Conservation (phyloP, 2,797 vertebrate species). For the Acipenser ruthenus region DNA sequence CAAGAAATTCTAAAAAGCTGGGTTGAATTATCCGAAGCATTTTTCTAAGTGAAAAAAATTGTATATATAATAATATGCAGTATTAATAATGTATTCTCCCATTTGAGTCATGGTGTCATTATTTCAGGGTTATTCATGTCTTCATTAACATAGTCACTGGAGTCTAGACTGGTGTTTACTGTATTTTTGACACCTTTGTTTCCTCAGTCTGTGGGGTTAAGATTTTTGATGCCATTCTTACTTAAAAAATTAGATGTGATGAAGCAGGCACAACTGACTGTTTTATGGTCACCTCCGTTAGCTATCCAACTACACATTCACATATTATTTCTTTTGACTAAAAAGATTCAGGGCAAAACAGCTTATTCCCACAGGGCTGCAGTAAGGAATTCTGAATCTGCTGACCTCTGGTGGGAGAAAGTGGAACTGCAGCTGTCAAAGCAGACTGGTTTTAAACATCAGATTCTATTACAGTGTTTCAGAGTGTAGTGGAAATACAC, state of each 20-base stretch:
- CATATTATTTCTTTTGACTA: no score
- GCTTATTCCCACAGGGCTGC: no score
- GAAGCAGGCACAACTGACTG: not conserved
- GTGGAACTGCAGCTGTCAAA: not conserved
- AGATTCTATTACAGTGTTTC: no score
- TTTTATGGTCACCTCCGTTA: not conserved
- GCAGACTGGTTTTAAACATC: no score
- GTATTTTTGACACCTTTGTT: constrained; percentile 28
- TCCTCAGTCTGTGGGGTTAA: constrained; percentile 7
- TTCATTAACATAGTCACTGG: constrained; percentile 14
- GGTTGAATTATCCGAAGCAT: no score
- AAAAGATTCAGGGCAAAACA: no score
- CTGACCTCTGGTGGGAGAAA: constrained; percentile 6
- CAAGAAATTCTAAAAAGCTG: no score
- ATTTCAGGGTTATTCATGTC: not conserved
- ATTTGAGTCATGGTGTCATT: not conserved
- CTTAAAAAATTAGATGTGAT: not conserved
- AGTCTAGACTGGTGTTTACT: constrained; percentile 19
- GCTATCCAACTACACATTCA: no score
- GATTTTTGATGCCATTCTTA: not conserved
- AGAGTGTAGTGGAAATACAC: no score
- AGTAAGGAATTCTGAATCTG: not conserved
- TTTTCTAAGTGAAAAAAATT: no score
- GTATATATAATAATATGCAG: no score
- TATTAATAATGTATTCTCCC: not conserved